These are phyloP conservation scores for Zosterops borbonicus DNA, from an alignment of 2,113 vertebrate genomes.

Conservation along the genomic window DNA sequence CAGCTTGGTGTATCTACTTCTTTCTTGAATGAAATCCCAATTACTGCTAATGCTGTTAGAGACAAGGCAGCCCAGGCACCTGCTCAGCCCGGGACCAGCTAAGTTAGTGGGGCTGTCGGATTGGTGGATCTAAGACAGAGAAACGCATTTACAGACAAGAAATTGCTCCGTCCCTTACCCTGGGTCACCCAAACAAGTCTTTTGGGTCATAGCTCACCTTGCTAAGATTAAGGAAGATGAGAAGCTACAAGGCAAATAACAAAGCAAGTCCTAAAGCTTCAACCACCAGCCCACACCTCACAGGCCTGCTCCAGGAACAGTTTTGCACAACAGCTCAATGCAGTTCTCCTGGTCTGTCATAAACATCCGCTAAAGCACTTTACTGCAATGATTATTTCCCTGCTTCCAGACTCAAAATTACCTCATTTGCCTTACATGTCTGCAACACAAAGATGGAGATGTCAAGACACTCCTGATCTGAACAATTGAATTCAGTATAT, in stretches of 20 bases:
- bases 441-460: neutral
- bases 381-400: neutral
- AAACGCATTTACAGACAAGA: conserved; percentile 44
- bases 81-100: conserved; percentile 58
- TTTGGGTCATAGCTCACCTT: neutral
- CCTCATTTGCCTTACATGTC: neutral
- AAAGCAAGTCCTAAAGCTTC: neutral
- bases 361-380: neutral
- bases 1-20: conserved; percentile 79
- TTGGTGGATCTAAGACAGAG: conserved; percentile 78
- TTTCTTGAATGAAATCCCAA: conserved; percentile 77
- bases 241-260: neutral
- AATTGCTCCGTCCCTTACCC: neutral
- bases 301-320: neutral
- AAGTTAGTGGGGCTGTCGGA: conserved; percentile 59
- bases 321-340: neutral
- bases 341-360: neutral
- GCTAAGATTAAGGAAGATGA: neutral
- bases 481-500: neutral
- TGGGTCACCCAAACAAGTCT: neutral
- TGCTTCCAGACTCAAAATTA: neutral
- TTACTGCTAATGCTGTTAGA: conserved; percentile 77
- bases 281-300: neutral
- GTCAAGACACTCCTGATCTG: neutral
- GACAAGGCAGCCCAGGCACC: conserved; percentile 77